Evolutionary conservation across 1,140 invertebrate species (phyloP).

Genomic region (Neotoxoptera formosana): DNA sequence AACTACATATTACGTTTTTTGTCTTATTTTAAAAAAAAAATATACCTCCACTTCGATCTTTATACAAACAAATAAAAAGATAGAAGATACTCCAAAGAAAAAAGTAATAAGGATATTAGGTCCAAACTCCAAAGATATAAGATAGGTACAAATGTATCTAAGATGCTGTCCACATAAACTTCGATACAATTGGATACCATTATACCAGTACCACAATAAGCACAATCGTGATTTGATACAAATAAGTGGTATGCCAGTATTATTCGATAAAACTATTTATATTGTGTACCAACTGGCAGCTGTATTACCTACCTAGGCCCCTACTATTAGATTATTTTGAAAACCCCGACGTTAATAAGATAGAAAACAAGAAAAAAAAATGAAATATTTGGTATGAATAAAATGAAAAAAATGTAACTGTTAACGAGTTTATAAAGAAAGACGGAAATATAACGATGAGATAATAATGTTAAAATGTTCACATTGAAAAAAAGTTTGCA

Average conservation of each 20-base stretch:
- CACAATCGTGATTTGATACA: neutral
- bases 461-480: slow-evolving; percentile 55
- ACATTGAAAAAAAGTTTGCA: slow-evolving; percentile 51
- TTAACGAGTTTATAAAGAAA: slow-evolving; percentile 53
- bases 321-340: neutral
- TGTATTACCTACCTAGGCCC: too few species aligned
- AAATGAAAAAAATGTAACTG: slow-evolving; percentile 47
- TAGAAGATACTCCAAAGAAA: neutral
- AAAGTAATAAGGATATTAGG: neutral
- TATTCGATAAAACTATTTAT: neutral
- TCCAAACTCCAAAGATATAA: neutral
- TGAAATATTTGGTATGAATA: slow-evolving; percentile 28
- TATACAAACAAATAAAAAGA: too few species aligned
- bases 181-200: neutral
- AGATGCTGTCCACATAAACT: neutral
- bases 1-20: too few species aligned
- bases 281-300: neutral
- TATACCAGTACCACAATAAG: neutral
- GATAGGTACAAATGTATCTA: neutral
- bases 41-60: too few species aligned
- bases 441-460: slow-evolving; percentile 55
- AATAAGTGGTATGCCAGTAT: neutral
- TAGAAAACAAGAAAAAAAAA: slow-evolving; percentile 40
- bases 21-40: too few species aligned
- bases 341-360: neutral